Conservation (phyloP, 2,797 vertebrate genomes). For the Glyptemys insculpta region DNA sequence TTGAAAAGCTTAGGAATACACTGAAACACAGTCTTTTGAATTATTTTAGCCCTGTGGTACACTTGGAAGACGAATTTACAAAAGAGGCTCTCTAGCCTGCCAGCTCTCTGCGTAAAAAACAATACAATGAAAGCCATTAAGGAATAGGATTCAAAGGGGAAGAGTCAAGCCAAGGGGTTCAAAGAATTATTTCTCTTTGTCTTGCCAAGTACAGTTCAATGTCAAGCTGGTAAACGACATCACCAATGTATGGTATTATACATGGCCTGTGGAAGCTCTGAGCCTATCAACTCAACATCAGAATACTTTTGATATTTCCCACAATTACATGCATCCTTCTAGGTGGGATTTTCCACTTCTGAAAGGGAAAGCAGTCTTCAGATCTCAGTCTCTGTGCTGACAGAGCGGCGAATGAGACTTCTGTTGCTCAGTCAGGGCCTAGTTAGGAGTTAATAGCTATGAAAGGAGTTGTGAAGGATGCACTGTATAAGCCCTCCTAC, state of each 20-base stretch:
- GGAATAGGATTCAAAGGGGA: neutral
- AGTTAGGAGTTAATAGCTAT: too few relatives aligned
- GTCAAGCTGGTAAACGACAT: neutral
- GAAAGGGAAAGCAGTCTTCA: neutral
- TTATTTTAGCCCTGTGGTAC: rapidly evolving
- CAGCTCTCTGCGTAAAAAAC: neutral
- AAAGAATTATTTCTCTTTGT: conserved; percentile 47
- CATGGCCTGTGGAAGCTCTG: neutral
- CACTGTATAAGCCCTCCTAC: rapidly evolving
- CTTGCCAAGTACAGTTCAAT: neutral
- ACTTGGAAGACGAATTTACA: neutral
- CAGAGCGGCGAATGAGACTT: neutral
- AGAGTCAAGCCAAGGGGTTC: neutral
- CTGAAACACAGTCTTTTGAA: rapidly evolving
- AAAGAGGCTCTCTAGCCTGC: conserved; percentile 17
- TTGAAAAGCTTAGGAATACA: neutral
- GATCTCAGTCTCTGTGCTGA: neutral
- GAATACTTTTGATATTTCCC: neutral
- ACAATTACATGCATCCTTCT: rapidly evolving
- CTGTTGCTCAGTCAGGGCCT: too few relatives aligned
- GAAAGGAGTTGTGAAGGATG: too few relatives aligned
- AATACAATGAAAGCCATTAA: neutral
- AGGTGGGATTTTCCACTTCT: neutral
- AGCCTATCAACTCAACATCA: neutral
- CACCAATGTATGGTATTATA: neutral